Base-by-base conservation (phyloP, 2,113 vertebrate species). In the Cariama cristata region DNA sequence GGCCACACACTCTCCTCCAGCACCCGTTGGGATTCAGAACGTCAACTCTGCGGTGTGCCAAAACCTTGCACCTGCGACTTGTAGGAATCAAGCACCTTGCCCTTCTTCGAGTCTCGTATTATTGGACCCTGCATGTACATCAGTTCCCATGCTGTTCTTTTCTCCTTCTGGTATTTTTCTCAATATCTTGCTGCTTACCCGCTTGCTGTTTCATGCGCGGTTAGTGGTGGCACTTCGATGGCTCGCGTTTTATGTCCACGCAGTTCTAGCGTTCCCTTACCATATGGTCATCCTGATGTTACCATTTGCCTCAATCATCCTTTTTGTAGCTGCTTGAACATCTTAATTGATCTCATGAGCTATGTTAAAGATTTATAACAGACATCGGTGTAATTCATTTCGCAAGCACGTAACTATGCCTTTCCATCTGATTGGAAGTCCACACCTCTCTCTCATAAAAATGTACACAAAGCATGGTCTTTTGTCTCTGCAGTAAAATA, bases 261-360 rank as follows among this genome's bases (percentile, higher is more conserved):
- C 97, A 66, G 96, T 97, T 97, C 96, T 94, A 76, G 80, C 49
- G n/a, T 98, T 98, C 98, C 98, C 98, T 98, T 94, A 97, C 98
- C 98, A 98, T 98, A 98, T 98, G 98, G 98, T 98, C 98, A 98
- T 97, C 98, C 98, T 98, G 98, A 98, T 98, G 98, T 98, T 98
- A 95, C 98, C 98, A 94, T 98, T 98, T 98, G 98, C 98, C 98
- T 98, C 98, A 98, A 98, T 98, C 98, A 98, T 98, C 97, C 97
- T 98, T 98, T 98, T 98, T 98, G 98, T 98, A 98, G 97, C 97
- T 98, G 98, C 97, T 97, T 98, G 98, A 98, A 97, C 98, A 89
- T 98, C 98, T 98, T 98, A 98, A 98, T 98, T 98, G 98, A 98
- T 98, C 98, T 98, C 98, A 87, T 97, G 98, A 98, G 98, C 98